Percentiles rank a stretch among this genome's conserved stretches.
These are phyloP conservation scores for Hirtodrosophila duncani DNA, from an alignment of 2,888 invertebrate species.

Conservation along the genomic window DNA sequence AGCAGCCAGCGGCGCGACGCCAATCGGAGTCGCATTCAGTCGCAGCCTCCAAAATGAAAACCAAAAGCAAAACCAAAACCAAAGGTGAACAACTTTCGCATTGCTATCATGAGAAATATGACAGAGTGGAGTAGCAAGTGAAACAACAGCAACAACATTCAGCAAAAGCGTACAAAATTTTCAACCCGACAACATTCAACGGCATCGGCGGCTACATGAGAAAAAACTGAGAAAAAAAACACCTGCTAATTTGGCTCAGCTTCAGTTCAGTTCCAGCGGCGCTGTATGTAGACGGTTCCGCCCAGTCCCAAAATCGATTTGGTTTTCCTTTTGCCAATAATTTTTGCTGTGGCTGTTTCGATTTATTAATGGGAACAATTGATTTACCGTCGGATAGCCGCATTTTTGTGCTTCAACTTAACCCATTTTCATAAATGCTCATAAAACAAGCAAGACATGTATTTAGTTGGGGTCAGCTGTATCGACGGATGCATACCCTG, in stretches of 20 bases:
- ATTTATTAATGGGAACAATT: constrained; percentile 56
- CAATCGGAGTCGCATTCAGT: constrained; percentile 29
- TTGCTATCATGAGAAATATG: constrained; percentile 62
- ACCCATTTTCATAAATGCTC: constrained; percentile 32
- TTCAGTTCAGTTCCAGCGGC: constrained; percentile 3
- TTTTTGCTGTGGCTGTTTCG: constrained; percentile 37
- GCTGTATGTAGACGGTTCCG: constrained; percentile 17
- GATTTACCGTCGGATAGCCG: constrained; percentile 51
- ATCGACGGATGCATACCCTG: too few species aligned
- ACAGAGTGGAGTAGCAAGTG: constrained; percentile 31
- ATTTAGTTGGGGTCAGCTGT: too few species aligned
- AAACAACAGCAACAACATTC: constrained; percentile 40
- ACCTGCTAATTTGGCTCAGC: constrained; percentile 59
- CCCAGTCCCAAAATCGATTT: too few species aligned
- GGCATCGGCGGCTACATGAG: constrained; percentile 34
- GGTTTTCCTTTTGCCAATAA: constrained; percentile 26
- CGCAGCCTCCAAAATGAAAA: constrained; percentile 57
- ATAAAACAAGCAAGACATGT: background rate
- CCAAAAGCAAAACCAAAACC: constrained; percentile 15
- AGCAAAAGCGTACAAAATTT: constrained; percentile 26
- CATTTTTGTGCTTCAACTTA: constrained; percentile 33
- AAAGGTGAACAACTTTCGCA: constrained; percentile 73
- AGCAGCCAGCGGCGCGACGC: constrained; percentile 1
- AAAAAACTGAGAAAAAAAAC: constrained; percentile 29
- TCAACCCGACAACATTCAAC: constrained; percentile 22